Base-by-base conservation (phyloP, 2,113 vertebrate species). In the Enhydra lutris region DNA sequence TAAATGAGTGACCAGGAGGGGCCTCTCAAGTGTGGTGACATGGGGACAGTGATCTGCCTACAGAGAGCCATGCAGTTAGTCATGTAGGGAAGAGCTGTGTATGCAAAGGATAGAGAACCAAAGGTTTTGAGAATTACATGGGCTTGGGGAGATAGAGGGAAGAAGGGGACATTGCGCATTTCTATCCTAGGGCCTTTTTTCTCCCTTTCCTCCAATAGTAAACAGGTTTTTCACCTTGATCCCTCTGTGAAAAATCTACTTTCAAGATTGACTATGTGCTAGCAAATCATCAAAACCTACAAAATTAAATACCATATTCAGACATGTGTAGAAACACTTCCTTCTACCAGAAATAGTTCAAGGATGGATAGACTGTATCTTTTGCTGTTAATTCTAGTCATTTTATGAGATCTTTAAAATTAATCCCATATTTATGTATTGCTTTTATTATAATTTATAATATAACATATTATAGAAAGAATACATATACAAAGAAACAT, bases 401-500 rank as follows among this genome's bases (percentile, higher is more conserved):
- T 45, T 52, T 82, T 82, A 10, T 39, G 9, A 65, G 34, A 34
- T 61, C 85, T 13, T 7, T 31, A 94, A 86, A 82, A n/a, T 29
- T 5, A 57, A 8, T 34, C 34, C 59, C 4, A 4, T 94, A 39
- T 82, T 74, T 86, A 42, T 65, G 2, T 69, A 12, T 74, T 89
- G 24, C 6, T 73, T 94, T 94, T 86, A 79, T 88, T 59, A 45
- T 95, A 59, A 67, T 89, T 86, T 91, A n/a, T n/a, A n/a, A n/a
- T n/a, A n/a, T n/a, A n/a, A n/a, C n/a, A n/a, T n/a, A n/a, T n/a
- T n/a, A n/a, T n/a, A n/a, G n/a, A n/a, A n/a, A n/a, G n/a, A n/a
- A n/a, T n/a, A n/a, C n/a, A n/a, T n/a, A n/a, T n/a, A n/a, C n/a
- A n/a, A n/a, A n/a, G n/a, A 45, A 74, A 87, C 92, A 34, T 11